Conservation (phyloP, 2,797 vertebrate genomes). For the Carapus acus region DNA sequence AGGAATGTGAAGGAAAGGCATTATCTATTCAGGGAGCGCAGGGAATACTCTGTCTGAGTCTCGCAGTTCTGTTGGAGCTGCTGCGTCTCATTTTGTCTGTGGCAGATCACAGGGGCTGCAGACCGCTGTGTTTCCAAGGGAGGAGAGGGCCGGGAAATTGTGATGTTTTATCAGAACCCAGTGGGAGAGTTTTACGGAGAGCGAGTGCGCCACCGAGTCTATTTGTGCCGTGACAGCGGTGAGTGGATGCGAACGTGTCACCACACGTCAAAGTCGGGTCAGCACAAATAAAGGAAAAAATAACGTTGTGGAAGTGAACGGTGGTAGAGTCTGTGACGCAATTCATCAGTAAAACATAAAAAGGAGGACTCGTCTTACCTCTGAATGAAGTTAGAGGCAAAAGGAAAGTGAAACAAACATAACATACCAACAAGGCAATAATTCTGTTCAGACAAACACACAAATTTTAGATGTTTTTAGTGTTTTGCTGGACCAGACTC, state of each 20-base stretch:
- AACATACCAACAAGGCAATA: too few relatives aligned
- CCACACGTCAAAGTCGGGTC: conserved; percentile 58
- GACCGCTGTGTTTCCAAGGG: conserved; percentile 64
- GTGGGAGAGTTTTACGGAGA: conserved; percentile 76
- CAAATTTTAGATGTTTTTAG: too few relatives aligned
- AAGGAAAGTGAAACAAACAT: too few relatives aligned
- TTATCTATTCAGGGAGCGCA: conserved; percentile 79
- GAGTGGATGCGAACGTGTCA: conserved; percentile 71
- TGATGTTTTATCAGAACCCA: conserved; percentile 71
- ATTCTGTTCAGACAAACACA: too few relatives aligned
- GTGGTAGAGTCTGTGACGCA: too few relatives aligned
- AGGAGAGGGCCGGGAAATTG: conserved; percentile 66
- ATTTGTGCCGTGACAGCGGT: conserved; percentile 71
- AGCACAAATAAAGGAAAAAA: conserved; percentile 50
- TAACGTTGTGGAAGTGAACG: not conserved
- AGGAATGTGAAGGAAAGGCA: conserved; percentile 76
- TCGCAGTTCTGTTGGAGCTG: conserved; percentile 71
- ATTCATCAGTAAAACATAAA: too few relatives aligned
- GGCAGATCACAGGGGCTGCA: conserved; percentile 75
- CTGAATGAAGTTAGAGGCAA: too few relatives aligned
- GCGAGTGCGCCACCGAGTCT: conserved; percentile 63
- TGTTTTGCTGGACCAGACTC: too few relatives aligned
- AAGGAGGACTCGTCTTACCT: too few relatives aligned
- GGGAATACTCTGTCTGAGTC: conserved; percentile 71
- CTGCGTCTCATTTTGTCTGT: conserved; percentile 78